Evolutionary conservation across 2,888 invertebrate species (phyloP), one percentile per base, ranked within the genome.

Genomic region (Luperina nickerlii): DNA sequence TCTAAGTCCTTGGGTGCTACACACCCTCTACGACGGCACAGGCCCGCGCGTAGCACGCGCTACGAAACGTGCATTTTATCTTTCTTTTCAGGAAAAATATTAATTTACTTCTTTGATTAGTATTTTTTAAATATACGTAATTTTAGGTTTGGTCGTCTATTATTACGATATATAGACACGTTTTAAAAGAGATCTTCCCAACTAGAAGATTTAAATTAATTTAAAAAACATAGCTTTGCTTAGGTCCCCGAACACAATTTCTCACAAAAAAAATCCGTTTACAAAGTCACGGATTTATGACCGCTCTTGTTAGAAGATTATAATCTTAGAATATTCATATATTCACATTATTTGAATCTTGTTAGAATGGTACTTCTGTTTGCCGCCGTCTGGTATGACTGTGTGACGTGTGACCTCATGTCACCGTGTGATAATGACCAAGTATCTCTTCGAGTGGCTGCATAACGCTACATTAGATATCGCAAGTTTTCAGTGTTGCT

Each of bases 301-400:
- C 32, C 24, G 18, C 24, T 73, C 45, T 32, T 32, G 9, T 68
- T 45, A 45, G 18, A 68, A 32, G 27, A 9, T 18, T 4, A 4
- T 24, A 11, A 32, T 27, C 13, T 69, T 27, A 69, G 8, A 27
- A 15, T 18, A 65, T 42, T 65, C 27, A 42, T 15, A 45, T 1
- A 20, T n/a, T 18, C 6, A 70, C 11, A 4, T 51, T 38, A 24
- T 32, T 9, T 73, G 38, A 51, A 73, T 77, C 20, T 54, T 65
- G n/a, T 42, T 9, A 20, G 62, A 63, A 27, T 54, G 51, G 51
- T 18, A 71, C 81, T 79, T 81, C 54, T 72, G 73, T 45, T 27
- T n/a, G 20, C 6, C 8, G 11, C 45, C 13, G 32, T 54, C 20
- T 81, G n/a, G 27, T 60, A 24, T 45, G 15, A 11, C 48, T n/a